Evolutionary conservation across 2,888 invertebrate genomes (phyloP).

Genomic region (Ptilodon capucinus): DNA sequence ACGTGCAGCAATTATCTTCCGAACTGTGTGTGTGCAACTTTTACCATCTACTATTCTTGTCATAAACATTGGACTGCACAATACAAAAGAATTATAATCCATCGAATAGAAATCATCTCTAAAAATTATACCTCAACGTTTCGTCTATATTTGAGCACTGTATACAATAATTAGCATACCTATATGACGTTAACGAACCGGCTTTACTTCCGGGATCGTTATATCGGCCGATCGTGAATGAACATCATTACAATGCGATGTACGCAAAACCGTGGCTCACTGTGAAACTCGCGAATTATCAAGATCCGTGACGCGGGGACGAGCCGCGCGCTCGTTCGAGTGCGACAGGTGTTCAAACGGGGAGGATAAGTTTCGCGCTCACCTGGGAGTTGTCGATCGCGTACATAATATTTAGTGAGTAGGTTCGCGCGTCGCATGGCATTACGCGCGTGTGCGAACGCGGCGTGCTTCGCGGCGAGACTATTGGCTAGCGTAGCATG

Average conservation of each 20-base stretch:
- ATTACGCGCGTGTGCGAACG: constrained; percentile 57
- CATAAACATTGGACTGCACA: constrained; percentile 13
- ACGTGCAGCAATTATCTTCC: constrained; percentile 19
- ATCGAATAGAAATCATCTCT: constrained; percentile 27
- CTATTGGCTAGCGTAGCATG: constrained; percentile 48
- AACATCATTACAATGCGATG: constrained; percentile 66
- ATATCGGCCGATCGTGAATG: constrained; percentile 69
- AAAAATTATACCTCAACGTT: constrained; percentile 31
- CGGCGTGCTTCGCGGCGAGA: constrained; percentile 71
- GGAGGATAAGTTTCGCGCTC: constrained; percentile 59
- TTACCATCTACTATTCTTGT: constrained; percentile 15
- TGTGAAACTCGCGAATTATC: constrained; percentile 45
- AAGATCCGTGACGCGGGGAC: constrained; percentile 43
- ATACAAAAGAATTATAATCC: constrained; percentile 13
- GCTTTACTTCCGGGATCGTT: constrained; percentile 79
- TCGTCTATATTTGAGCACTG: constrained; percentile 58
- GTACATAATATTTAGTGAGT: constrained; percentile 74
- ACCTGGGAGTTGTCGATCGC: constrained; percentile 78
- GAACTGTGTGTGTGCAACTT: constrained; percentile 17
- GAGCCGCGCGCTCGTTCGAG: constrained; percentile 14
- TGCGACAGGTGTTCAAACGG: constrained; percentile 38
- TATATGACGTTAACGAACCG: constrained; percentile 75
- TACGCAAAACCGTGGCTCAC: constrained; percentile 45
- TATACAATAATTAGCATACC: constrained; percentile 73
- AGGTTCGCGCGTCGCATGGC: constrained; percentile 61